Conservation (phyloP, 2,888 invertebrate genomes). For the Atethmia centrago region DNA sequence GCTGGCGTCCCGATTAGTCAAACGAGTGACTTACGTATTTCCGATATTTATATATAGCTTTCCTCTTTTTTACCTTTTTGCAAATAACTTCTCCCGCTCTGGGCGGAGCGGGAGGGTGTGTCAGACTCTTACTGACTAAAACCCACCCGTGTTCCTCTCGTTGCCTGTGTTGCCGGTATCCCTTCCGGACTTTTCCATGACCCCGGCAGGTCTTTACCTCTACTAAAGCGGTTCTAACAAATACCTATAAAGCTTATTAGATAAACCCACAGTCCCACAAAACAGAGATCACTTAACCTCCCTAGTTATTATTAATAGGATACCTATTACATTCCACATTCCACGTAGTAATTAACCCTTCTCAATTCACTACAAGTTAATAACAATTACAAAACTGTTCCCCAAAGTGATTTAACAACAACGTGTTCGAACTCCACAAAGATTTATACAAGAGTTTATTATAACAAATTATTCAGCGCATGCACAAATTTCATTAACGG, state of each 20-base stretch:
- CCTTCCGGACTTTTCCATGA: too few species aligned
- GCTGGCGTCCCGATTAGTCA: too few species aligned
- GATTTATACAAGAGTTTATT: constrained; percentile 57
- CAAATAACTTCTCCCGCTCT: too few species aligned
- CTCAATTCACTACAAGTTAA: constrained; percentile 46
- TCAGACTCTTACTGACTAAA: too few species aligned
- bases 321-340: constrained; percentile 1
- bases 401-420: constrained; percentile 53
- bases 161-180: too few species aligned
- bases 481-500: constrained; percentile 67
- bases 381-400: constrained; percentile 53
- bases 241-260: neutral
- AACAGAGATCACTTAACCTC: constrained; percentile 1
- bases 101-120: too few species aligned
- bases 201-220: neutral
- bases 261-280: neutral
- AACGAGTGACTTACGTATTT: too few species aligned
- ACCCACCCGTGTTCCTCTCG: too few species aligned
- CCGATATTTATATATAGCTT: too few species aligned
- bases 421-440: constrained; percentile 62
- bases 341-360: constrained; percentile 36
- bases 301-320: constrained; percentile 5
- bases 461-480: constrained; percentile 64
- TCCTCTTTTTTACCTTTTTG: too few species aligned
- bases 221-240: neutral